Percentiles rank a stretch among this genome's conserved stretches.
These are phyloP conservation scores for Tillus elongatus DNA, from an alignment of 2,888 invertebrate genomes.

Conservation along the genomic window DNA sequence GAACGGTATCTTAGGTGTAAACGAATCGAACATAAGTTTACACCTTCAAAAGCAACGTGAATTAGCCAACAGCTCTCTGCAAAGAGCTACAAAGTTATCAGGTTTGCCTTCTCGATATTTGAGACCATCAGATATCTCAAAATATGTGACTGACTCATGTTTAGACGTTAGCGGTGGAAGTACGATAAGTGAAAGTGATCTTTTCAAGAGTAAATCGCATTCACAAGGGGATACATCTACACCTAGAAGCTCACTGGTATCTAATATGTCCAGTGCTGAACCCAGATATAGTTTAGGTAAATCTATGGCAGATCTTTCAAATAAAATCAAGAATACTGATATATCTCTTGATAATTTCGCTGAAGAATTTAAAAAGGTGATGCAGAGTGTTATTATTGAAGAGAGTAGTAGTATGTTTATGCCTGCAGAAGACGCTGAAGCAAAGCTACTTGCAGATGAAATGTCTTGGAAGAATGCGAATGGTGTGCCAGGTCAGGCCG, in stretches of 20 bases:
- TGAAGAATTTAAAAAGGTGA: conserved; percentile 24
- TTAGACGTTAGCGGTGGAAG: conserved; percentile 22
- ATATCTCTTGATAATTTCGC: conserved; percentile 27
- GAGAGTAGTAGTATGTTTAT: conserved; percentile 26
- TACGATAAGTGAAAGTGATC: conserved; percentile 34
- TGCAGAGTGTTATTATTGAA: conserved; percentile 13
- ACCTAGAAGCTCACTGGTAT: conserved; percentile 21
- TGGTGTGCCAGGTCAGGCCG: conserved; percentile 24
- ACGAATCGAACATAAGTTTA: too few species aligned
- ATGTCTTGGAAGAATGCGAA: conserved; percentile 37
- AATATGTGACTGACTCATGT: conserved; percentile 10
- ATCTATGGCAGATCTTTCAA: conserved; percentile 25
- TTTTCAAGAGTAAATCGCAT: conserved; percentile 21
- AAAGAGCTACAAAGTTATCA: too few species aligned
- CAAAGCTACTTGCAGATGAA: conserved; percentile 40
- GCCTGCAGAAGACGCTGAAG: conserved; percentile 36
- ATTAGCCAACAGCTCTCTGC: too few species aligned
- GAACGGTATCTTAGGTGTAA: too few species aligned
- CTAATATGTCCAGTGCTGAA: background rate
- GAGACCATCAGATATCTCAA: conserved; percentile 18
- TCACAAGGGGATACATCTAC: conserved; percentile 27
- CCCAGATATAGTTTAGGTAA: conserved; percentile 16
- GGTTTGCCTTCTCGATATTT: conserved; percentile 31
- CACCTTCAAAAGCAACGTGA: too few species aligned
- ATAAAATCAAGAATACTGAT: conserved; percentile 25